These are phyloP conservation scores for Perca fluviatilis DNA, from an alignment of 2,113 vertebrate species.

Conservation along the genomic window DNA sequence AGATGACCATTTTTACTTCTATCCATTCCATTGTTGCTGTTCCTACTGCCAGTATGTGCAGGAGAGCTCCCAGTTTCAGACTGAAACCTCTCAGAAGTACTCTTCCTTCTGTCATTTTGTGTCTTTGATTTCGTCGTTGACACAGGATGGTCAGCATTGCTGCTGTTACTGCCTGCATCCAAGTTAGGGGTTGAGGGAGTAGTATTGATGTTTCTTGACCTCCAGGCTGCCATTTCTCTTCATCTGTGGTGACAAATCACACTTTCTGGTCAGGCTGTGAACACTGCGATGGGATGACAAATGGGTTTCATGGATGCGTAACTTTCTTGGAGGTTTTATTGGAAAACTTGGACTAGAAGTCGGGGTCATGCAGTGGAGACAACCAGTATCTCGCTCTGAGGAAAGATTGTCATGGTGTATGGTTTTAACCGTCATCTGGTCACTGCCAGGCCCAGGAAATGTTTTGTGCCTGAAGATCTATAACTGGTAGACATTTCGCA, in stretches of 20 bases:
- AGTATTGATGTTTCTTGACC: slow-evolving; percentile 22
- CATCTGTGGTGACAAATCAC: slow-evolving; percentile 16
- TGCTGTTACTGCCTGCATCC: slow-evolving; percentile 25
- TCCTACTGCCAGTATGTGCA: not conserved
- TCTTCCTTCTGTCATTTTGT: not conserved
- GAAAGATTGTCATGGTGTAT: not conserved
- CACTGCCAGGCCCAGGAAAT: not conserved
- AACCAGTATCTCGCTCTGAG: slow-evolving; percentile 9
- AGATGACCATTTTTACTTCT: not conserved
- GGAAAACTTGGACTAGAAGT: slow-evolving; percentile 5
- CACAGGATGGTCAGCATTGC: not conserved
- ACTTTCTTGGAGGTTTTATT: slow-evolving; percentile 13
- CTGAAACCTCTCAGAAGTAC: not conserved
- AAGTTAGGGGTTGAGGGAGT: not conserved
- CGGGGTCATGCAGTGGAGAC: not conserved
- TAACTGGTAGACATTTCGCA: not conserved
- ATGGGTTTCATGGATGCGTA: not conserved
- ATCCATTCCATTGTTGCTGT: not conserved
- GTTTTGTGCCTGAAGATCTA: not conserved
- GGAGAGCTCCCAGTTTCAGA: not conserved
- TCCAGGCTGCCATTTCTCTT: slow-evolving; percentile 27
- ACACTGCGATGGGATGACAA: slow-evolving; percentile 10
- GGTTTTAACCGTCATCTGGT: slow-evolving; percentile 9
- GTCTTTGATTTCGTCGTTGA: slow-evolving; percentile 1
- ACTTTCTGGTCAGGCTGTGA: slow-evolving; percentile 13